Percentiles rank a stretch among this genome's conserved stretches.
These are phyloP conservation scores for Hyles lineata DNA, from an alignment of 2,888 invertebrate species.

Conservation along the genomic window DNA sequence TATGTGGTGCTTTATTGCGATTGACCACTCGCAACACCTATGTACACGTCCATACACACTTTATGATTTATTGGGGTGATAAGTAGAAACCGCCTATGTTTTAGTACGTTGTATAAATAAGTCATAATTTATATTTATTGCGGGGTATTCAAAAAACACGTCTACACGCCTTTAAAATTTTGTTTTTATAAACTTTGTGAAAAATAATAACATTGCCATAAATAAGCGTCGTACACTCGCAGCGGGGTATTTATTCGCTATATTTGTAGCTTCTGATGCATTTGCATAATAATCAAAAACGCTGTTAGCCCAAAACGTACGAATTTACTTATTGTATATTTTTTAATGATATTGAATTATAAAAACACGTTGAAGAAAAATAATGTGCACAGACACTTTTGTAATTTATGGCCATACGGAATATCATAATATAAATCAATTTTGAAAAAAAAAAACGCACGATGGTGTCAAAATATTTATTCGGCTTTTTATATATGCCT, in stretches of 20 bases:
- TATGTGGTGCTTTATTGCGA: constrained; percentile 77
- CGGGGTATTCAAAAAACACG: constrained; percentile 13
- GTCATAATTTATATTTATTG: constrained; percentile 34
- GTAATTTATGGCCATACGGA: background rate
- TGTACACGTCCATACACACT: background rate
- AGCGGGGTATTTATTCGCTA: constrained; percentile 57
- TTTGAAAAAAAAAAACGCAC: background rate
- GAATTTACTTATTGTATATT: constrained; percentile 20
- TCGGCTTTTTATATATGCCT: background rate
- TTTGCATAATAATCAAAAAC: constrained; percentile 58
- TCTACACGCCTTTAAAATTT: constrained; percentile 35
- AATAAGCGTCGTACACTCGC: constrained; percentile 55
- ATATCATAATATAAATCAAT: background rate
- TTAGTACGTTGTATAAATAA: constrained; percentile 4
- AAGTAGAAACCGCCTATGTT: background rate
- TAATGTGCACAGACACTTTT: background rate
- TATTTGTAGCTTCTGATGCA: constrained; percentile 55
- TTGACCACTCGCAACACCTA: constrained; percentile 56
- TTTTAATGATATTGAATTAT: background rate
- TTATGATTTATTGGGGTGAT: constrained; percentile 25
- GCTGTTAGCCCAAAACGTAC: constrained; percentile 40
- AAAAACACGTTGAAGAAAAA: background rate
- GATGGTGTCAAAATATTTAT: background rate
- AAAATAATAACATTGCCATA: constrained; percentile 48
- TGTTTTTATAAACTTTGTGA: constrained; percentile 39